Percentiles rank a stretch among this genome's conserved stretches.
phyloP scores from a whole-genome alignment of 37 sponge, comb jelly and placozoan genomes.

The Bolinopsis microptera region DNA sequence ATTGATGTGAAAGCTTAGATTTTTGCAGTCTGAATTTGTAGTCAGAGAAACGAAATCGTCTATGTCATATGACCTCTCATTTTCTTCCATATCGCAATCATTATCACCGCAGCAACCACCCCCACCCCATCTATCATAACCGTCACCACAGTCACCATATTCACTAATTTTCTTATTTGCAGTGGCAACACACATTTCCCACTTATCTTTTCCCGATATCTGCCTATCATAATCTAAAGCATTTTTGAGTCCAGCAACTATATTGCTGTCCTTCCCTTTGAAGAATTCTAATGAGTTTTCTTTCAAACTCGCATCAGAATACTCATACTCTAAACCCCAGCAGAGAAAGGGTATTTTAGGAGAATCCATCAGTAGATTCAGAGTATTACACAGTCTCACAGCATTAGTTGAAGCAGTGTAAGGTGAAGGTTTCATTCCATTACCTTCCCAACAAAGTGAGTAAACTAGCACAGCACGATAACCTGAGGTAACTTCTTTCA shows the following conservation, averaged over 20 bases:
- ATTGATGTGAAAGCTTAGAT: not conserved
- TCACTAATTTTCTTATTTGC: constrained; percentile 2
- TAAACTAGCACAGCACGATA: not conserved
- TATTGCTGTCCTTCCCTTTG: not conserved
- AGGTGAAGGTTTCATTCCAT: constrained; percentile 8
- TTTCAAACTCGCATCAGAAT: not conserved
- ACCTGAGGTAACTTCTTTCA: not conserved
- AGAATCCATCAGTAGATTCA: not conserved
- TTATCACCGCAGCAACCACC: not conserved
- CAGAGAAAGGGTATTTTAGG: not conserved
- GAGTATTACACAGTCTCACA: not conserved
- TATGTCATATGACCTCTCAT: not conserved
- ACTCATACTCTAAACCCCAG: not conserved
- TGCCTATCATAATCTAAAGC: not conserved
- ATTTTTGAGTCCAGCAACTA: not conserved
- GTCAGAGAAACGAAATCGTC: not conserved
- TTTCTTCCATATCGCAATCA: not conserved
- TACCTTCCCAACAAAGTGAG: not conserved
- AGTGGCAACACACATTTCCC: not conserved
- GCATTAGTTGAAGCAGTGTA: constrained; percentile 7
- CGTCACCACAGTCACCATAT: constrained; percentile 2
- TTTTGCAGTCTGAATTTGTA: not conserved
- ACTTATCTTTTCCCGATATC: not conserved
- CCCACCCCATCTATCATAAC: not conserved
- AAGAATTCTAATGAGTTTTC: not conserved